These are phyloP conservation scores for Nemotelus pantherinus DNA, from an alignment of 2,888 invertebrate genomes.

Conservation along the genomic window DNA sequence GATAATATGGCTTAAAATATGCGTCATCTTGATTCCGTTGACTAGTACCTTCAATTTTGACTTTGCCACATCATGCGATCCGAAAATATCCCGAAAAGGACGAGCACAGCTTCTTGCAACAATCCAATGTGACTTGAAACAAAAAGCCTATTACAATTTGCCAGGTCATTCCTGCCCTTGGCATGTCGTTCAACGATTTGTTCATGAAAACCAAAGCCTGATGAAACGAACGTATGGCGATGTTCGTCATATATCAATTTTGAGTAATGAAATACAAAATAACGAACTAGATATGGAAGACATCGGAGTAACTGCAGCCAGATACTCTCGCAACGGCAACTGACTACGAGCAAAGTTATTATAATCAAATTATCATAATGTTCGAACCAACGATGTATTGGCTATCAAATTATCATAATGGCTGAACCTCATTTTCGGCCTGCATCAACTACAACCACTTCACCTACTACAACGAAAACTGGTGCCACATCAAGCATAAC, in stretches of 20 bases:
- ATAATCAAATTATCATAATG: constrained; percentile 68
- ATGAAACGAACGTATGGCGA: constrained; percentile 95
- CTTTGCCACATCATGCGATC: constrained; percentile 76
- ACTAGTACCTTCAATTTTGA: constrained; percentile 69
- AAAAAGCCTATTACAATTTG: constrained; percentile 81
- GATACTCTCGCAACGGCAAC: constrained; percentile 66
- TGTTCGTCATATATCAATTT: constrained; percentile 81
- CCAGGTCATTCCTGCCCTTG: constrained; percentile 90
- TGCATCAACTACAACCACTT: constrained; percentile 62
- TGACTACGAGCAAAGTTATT: constrained; percentile 72
- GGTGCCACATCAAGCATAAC: constrained; percentile 61
- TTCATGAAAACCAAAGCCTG: constrained; percentile 89
- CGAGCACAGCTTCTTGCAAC: constrained; percentile 72
- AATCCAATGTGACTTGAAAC: constrained; percentile 82
- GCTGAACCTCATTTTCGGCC: constrained; percentile 73
- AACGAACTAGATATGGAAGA: constrained; percentile 71
- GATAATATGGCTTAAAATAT: constrained; percentile 30
- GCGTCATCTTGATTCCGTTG: neutral
- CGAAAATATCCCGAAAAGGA: constrained; percentile 70
- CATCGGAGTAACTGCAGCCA: constrained; percentile 65
- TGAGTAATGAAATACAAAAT: constrained; percentile 81
- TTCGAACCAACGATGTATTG: constrained; percentile 70
- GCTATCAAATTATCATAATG: no score
- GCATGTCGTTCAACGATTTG: constrained; percentile 88
- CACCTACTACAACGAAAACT: constrained; percentile 61